Base-by-base conservation (phyloP, 1,140 invertebrate genomes). In the Drosophila punjabiensis region DNA sequence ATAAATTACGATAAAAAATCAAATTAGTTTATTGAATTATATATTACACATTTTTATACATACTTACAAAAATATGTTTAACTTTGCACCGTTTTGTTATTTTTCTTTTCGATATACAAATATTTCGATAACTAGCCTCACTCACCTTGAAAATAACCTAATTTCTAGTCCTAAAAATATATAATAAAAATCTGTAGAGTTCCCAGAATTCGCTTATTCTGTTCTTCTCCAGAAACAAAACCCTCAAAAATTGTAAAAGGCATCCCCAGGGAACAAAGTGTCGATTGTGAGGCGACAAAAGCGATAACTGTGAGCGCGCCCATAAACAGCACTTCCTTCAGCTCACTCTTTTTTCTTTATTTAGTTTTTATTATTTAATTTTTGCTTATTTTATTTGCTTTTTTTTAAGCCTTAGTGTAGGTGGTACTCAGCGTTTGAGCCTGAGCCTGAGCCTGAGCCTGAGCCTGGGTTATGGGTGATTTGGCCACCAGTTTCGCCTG, bases 201-300 rank as follows among this genome's bases (percentile, higher is more conserved):
- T 11, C 0, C 16, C n/a, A 14, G 10, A 53, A 32, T 18, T n/a
- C 16, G 4, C 3, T 11, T 5, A n/a, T 52, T 7, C 9, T 32
- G 4, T 30, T n/a, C 9, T 53, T 53, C 30, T 32, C 10, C 1
- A 14, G 13, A 28, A 14, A 24, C 16, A 28, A 18, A 33, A 7
- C 6, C 10, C 7, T 11, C 1, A 10, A 5, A 35, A 14, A 5
- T 13, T 32, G 3, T 37, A 4, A 56, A 16, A 10, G 24, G 9
- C 5, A 16, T 0, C 53, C 14, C 18, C 14, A 28, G 35, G 35
- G 14, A 58, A 39, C 20, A 74, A 79, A 62, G 81, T 80, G 76
- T 83, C 71, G 80, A 84, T 81, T 83, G 67, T 55, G 50, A 64
- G 83, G 83, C 81, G 82, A 84, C 78, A 81, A 87, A 68, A 76